These are phyloP conservation scores for Piaya cayana DNA, from an alignment of 2,113 vertebrate species.

Conservation along the genomic window DNA sequence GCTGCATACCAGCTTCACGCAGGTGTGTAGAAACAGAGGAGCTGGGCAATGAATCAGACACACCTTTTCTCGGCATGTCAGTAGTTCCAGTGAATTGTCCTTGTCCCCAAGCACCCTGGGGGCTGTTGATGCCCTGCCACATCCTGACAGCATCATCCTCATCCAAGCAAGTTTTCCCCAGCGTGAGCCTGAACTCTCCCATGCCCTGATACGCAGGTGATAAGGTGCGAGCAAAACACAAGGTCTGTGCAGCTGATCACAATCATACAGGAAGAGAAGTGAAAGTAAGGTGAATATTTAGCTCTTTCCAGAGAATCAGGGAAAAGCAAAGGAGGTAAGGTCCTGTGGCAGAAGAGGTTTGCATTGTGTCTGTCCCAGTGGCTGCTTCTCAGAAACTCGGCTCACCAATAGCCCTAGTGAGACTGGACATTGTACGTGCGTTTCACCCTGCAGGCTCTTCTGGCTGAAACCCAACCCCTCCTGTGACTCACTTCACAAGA, in stretches of 20 bases:
- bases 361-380: fast-evolving
- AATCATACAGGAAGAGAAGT: fast-evolving
- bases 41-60: not conserved
- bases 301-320: not conserved
- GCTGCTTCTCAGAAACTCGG: not conserved
- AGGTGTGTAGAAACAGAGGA: not conserved
- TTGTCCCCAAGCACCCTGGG: not conserved
- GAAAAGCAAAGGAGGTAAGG: not conserved
- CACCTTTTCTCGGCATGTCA: slow-evolving; percentile 31
- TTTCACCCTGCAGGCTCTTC: not conserved
- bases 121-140: not conserved
- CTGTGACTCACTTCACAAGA: not conserved
- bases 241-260: not conserved
- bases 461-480: not conserved
- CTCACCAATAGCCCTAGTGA: not conserved
- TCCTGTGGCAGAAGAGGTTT: fast-evolving
- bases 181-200: not conserved
- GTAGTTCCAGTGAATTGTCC: not conserved
- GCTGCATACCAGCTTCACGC: not conserved
- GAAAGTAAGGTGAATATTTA: not conserved
- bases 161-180: not conserved
- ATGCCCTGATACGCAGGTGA: not conserved
- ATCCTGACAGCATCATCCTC: not conserved
- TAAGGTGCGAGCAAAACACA: not conserved
- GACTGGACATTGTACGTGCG: fast-evolving